A percentile compares a stretch with the other conserved stretches of the same genome.
Conservation (phyloP, 1,140 invertebrate genomes). For the Drosophila orena region DNA sequence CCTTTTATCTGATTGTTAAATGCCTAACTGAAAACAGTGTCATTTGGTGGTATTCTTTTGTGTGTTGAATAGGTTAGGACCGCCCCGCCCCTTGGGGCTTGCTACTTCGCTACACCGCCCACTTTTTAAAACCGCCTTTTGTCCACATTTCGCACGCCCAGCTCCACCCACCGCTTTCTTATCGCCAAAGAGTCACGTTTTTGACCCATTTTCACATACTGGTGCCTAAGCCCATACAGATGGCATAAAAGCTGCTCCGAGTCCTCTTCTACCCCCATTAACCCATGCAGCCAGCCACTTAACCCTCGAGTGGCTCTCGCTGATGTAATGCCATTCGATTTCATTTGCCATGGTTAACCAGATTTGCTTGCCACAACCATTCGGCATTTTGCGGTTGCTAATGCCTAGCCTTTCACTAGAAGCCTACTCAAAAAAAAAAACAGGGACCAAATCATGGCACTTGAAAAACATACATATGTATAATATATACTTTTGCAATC, state of each 20-base stretch:
- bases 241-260: constrained; percentile 30
- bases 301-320: constrained; percentile 52
- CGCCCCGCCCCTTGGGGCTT: not conserved
- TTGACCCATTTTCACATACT: constrained; percentile 53
- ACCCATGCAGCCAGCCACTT: constrained; percentile 52
- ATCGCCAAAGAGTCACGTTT: constrained; percentile 47
- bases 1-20: not conserved
- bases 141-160: constrained; percentile 5
- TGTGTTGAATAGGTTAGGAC: not conserved
- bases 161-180: constrained; percentile 10
- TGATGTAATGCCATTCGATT: constrained; percentile 55
- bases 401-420: constrained; percentile 11
- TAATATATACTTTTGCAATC: too few species aligned
- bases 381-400: constrained; percentile 43
- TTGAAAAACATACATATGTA: too few species aligned
- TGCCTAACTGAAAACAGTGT: not conserved
- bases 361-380: constrained; percentile 47
- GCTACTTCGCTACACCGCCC: not conserved
- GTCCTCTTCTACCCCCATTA: constrained; percentile 30
- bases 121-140: constrained; percentile 1
- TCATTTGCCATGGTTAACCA: constrained; percentile 52
- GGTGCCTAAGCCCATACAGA: constrained; percentile 21
- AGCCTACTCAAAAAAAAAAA: too few species aligned
- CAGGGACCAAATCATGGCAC: too few species aligned
- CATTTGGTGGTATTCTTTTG: constrained; percentile 11